Conservation (phyloP, 2,797 vertebrate genomes). For the Syngnathus acus region DNA sequence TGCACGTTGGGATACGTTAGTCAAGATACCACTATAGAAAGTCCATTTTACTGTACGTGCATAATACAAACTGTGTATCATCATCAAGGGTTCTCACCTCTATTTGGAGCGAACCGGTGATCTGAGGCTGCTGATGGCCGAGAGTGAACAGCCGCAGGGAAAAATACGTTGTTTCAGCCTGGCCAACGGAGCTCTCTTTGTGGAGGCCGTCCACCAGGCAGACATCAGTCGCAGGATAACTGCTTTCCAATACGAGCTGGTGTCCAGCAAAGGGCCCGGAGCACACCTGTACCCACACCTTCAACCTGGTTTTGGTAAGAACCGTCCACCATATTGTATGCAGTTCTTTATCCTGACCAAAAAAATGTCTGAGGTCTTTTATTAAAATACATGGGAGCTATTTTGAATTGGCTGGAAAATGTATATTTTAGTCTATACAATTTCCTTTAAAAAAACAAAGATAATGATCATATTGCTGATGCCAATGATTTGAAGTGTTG, state of each 20-base stretch:
- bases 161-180: slow-evolving; percentile 77
- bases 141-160: slow-evolving; percentile 61
- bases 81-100: slow-evolving; percentile 77
- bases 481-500: too few relatives aligned
- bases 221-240: slow-evolving; percentile 90
- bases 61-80: neutral
- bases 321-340: neutral
- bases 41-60: neutral
- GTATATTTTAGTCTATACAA: too few relatives aligned
- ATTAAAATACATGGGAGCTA: too few relatives aligned
- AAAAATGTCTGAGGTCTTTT: too few relatives aligned
- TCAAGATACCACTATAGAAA: neutral
- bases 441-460: too few relatives aligned
- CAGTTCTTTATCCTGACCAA: neutral
- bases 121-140: slow-evolving; percentile 80
- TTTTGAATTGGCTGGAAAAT: too few relatives aligned
- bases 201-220: slow-evolving; percentile 81
- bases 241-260: slow-evolving; percentile 87
- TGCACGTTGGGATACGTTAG: neutral
- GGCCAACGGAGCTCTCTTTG: slow-evolving; percentile 79
- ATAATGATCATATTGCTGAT: too few relatives aligned
- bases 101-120: slow-evolving; percentile 86
- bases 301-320: slow-evolving; percentile 55
- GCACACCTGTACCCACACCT: slow-evolving; percentile 51
- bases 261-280: slow-evolving; percentile 52